Evolutionary conservation across 2,797 vertebrate species (phyloP).

Genomic region (Glossophaga mutica): DNA sequence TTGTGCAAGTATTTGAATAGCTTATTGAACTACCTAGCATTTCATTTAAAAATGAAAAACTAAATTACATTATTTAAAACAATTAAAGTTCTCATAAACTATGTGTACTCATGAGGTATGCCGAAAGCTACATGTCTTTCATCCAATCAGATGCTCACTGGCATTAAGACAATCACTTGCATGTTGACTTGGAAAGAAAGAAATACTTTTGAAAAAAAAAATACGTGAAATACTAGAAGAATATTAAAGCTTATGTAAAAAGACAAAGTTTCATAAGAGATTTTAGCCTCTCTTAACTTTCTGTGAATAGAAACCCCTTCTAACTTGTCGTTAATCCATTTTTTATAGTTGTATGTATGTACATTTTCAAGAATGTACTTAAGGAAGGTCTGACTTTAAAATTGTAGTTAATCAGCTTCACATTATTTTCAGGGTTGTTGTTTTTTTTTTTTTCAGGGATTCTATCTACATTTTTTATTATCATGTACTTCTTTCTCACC

Average conservation of each 20-base stretch:
- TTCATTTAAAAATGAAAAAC: neutral
- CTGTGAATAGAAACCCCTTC: neutral
- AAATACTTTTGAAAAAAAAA: neutral
- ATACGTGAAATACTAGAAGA: neutral
- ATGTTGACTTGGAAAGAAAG: neutral
- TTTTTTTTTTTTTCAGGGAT: neutral
- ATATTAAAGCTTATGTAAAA: neutral
- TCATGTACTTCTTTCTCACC: neutral
- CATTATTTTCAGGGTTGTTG: neutral
- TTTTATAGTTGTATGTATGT: neutral
- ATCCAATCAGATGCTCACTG: neutral
- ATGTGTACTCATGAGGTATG: neutral
- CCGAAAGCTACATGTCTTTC: neutral
- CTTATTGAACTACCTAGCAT: neutral
- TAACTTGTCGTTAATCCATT: neutral
- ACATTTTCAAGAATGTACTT: neutral
- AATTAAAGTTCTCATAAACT: conserved; percentile 1
- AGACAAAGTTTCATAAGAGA: neutral
- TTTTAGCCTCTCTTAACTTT: neutral
- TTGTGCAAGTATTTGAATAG: neutral
- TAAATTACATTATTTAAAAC: neutral
- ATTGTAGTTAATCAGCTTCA: neutral
- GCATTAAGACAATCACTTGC: conserved; percentile 22
- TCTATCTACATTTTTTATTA: neutral
- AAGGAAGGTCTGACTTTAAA: conserved; percentile 14